Base-by-base conservation (phyloP, 2,113 vertebrate genomes). In the Melanerpes aurifrons region DNA sequence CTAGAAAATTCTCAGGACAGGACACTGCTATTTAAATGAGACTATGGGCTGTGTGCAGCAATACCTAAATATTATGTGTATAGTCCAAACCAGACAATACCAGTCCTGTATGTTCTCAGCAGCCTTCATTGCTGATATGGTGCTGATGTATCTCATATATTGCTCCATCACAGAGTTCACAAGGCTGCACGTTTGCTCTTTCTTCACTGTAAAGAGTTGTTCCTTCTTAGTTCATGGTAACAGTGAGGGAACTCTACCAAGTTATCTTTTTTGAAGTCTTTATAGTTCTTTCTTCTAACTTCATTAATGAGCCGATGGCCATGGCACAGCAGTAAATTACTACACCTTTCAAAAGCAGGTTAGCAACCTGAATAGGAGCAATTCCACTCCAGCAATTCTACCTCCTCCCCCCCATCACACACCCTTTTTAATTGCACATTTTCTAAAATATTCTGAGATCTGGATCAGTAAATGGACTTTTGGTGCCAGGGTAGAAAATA, bases 361-460 rank as follows among this genome's bases (percentile, higher is more conserved):
- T 31, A 85, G 68, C 35, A 85, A 88, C 68, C 71, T 22, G 61
- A 32, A 9, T 4, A 40, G 69, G n/a, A 90, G 37, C 3, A 62
- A 79, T 58, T 62, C 62, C 35, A 57, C 76, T 75, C 12, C 80
- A 88, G 66, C 88, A 74, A 14, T 20, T 68, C 59, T 61, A 4
- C 50, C 74, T 53, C 58, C 70, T 82, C 14, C 29, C 67, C 47
- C 11, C 40, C 40, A 28, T 8, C 53, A 66, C 92, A 87, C 82
- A 35, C 77, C 92, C 83, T 43, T 47, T 86, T 89, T 85, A 89
- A 93, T 64, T 87, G 89, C 89, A 73, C 35, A 8, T 87, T 93
- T 93, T 70, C 83, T 89, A 79, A 82, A 86, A 84, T 1, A 89
- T 40, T 8, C 63, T 25, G 80, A 86, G 83, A 93, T 94, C 47